Conservation (phyloP, 1,140 invertebrate genomes). For the Pogonus chalceus region DNA sequence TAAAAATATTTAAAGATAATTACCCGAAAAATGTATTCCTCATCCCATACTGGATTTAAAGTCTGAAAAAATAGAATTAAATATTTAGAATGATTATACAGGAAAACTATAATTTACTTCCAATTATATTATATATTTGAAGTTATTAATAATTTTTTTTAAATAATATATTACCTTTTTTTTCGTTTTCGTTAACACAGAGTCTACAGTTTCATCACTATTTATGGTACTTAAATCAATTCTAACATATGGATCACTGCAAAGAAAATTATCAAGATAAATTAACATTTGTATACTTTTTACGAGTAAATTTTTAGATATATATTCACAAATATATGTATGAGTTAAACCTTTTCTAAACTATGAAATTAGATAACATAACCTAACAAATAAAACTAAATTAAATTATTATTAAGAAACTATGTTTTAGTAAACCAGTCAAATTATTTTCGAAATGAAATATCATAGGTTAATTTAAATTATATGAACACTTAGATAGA, state of each 20-base stretch:
- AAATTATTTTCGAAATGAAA: too few species aligned
- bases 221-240: conserved; percentile 80
- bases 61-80: conserved; percentile 58
- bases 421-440: too few species aligned
- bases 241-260: conserved; percentile 91
- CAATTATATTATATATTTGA: conserved; percentile 9
- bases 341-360: too few species aligned
- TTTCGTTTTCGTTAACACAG: conserved; percentile 89
- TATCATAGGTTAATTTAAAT: too few species aligned
- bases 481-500: too few species aligned
- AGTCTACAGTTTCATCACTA: conserved; percentile 78
- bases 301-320: too few species aligned
- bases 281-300: conserved; percentile 6
- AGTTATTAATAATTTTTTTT: conserved; percentile 7
- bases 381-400: too few species aligned
- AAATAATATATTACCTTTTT: conserved; percentile 63
- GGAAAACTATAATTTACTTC: conserved; percentile 6
- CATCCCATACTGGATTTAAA: conserved; percentile 91
- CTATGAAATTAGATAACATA: too few species aligned
- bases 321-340: too few species aligned
- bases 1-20: conserved; percentile 13
- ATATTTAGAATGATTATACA: conserved; percentile 15
- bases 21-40: conserved; percentile 91
- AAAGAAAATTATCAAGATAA: too few species aligned
- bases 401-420: too few species aligned